Conservation (phyloP, 2,888 invertebrate genomes). For the Caenorhabditis wallacei region DNA sequence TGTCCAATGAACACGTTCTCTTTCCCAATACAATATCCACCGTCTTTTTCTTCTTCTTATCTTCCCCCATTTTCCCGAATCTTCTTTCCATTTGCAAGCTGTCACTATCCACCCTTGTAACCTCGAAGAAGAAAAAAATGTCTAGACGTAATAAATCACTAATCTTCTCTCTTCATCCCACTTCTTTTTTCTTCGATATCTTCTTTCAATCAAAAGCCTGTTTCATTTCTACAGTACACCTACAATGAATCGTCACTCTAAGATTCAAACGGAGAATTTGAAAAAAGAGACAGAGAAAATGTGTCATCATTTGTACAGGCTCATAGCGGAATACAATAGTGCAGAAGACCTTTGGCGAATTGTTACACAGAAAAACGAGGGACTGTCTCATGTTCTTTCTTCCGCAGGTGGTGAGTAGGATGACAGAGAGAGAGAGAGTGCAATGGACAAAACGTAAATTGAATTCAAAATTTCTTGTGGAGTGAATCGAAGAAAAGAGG, state of each 20-base stretch:
- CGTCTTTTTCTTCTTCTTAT: not conserved
- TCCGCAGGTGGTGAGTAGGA: constrained; percentile 24
- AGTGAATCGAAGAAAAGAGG: constrained; percentile 13
- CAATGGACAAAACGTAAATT: constrained; percentile 16
- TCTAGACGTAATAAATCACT: constrained; percentile 55
- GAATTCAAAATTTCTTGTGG: constrained; percentile 34
- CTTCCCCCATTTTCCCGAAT: constrained; percentile 1
- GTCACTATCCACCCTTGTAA: not conserved
- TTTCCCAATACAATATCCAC: not conserved
- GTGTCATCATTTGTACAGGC: constrained; percentile 31
- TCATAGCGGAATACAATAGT: constrained; percentile 39
- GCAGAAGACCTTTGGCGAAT: constrained; percentile 40
- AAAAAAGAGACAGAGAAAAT: constrained; percentile 1
- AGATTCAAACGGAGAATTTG: constrained; percentile 19
- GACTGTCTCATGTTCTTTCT: constrained; percentile 20
- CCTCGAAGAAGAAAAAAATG: constrained; percentile 5
- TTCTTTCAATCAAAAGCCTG: constrained; percentile 2
- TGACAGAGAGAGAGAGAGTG: constrained; percentile 1
- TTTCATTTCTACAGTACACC: constrained; percentile 15
- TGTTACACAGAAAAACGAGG: constrained; percentile 21
- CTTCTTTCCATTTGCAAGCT: constrained; percentile 11
- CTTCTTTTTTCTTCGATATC: not conserved
- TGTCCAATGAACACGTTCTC: constrained; percentile 12
- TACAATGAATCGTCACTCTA: not conserved
- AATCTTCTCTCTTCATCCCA: not conserved